Percentiles rank a stretch among this genome's conserved stretches.
Conservation (phyloP, 2,888 invertebrate species). For the Cephus nigrinus region DNA sequence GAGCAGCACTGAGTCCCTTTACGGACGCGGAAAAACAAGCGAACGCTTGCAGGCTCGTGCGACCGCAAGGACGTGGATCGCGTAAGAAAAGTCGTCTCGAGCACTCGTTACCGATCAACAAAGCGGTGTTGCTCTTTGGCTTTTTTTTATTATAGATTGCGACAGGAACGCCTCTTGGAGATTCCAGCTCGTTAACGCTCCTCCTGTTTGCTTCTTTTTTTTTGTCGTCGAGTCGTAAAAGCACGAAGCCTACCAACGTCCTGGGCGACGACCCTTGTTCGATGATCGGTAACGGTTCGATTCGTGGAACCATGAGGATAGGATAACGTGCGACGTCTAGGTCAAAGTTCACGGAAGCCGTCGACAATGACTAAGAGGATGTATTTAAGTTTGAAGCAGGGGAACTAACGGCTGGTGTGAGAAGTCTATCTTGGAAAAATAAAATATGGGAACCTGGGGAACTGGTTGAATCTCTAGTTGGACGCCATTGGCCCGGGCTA, state of each 20-base stretch:
- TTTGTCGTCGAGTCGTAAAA: neutral
- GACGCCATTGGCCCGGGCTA: neutral
- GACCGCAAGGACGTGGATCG: neutral
- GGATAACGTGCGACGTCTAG: neutral
- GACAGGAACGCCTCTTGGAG: neutral
- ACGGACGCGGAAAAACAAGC: neutral
- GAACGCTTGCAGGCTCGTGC: neutral
- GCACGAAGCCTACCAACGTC: neutral
- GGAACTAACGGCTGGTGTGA: neutral
- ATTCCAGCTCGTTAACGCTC: neutral
- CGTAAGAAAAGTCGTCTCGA: neutral
- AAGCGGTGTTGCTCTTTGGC: neutral
- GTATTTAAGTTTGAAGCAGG: neutral
- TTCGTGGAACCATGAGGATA: neutral
- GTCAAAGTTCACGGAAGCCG: neutral
- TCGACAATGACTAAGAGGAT: neutral
- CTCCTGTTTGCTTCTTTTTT: neutral
- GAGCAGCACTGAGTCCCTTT: neutral
- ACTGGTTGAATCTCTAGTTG: neutral
- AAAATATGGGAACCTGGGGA: neutral
- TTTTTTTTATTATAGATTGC: neutral
- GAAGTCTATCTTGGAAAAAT: neutral
- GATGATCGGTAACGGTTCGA: neutral
- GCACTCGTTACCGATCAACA: neutral
- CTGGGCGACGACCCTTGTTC: neutral